Percentiles rank a stretch among this genome's conserved stretches.
phyloP scores from a whole-genome alignment of 2,888 invertebrate genomes.

The Mythimna pallens region DNA sequence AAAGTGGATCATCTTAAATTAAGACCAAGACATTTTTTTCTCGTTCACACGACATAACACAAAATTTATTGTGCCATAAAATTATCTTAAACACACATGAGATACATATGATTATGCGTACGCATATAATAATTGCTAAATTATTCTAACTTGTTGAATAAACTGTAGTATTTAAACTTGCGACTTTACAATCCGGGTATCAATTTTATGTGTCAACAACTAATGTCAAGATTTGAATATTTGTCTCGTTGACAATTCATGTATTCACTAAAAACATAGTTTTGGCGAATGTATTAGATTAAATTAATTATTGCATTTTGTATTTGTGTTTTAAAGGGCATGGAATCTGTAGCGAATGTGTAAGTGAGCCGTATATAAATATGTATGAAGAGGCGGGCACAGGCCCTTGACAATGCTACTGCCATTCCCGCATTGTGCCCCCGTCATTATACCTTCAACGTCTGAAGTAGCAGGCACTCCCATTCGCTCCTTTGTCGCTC shows the following conservation, averaged over 20 bases:
- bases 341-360: constrained; percentile 67
- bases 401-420: constrained; percentile 81
- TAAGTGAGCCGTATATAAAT: constrained; percentile 80
- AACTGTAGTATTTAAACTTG: constrained; percentile 32
- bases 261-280: constrained; percentile 64
- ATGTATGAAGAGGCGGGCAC: constrained; percentile 86
- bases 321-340: constrained; percentile 56
- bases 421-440: constrained; percentile 81
- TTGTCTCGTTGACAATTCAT: constrained; percentile 61
- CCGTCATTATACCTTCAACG: constrained; percentile 82
- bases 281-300: constrained; percentile 68
- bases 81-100: constrained; percentile 38
- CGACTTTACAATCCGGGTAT: constrained; percentile 49
- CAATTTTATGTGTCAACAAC: constrained; percentile 61
- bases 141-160: constrained; percentile 48
- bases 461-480: constrained; percentile 84
- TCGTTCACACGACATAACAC: constrained; percentile 49
- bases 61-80: constrained; percentile 55
- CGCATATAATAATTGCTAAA: constrained; percentile 50
- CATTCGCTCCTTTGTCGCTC: constrained; percentile 85
- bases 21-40: constrained; percentile 41
- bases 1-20: constrained; percentile 46
- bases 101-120: constrained; percentile 46
- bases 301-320: constrained; percentile 64
- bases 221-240: constrained; percentile 65